These are phyloP conservation scores for Micronycteris hirsuta DNA, from an alignment of 2,113 vertebrate species.

Conservation along the genomic window DNA sequence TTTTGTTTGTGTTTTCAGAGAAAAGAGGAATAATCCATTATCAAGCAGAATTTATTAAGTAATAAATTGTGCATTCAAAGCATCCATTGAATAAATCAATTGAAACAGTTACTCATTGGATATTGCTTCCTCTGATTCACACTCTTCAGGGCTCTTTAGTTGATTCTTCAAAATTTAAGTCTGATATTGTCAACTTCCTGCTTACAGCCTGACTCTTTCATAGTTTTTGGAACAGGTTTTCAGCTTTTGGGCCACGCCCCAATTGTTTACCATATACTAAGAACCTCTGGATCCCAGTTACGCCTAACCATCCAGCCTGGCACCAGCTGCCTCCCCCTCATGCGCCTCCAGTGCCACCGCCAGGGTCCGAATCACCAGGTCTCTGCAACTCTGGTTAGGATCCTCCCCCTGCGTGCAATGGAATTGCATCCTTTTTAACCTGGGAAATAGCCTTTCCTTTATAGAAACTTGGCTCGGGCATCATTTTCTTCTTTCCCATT, in stretches of 20 bases:
- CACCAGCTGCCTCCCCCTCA: neutral
- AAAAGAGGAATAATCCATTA: neutral
- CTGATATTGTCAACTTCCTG: neutral
- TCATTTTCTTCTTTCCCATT: neutral
- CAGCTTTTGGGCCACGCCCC: neutral
- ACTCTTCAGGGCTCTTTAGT: neutral
- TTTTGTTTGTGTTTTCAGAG: neutral
- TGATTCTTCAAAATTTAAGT: neutral
- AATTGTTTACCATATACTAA: neutral
- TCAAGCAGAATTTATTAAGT: neutral
- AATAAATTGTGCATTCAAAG: neutral
- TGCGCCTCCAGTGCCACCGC: neutral
- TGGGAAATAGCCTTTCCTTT: neutral
- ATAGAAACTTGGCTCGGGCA: neutral
- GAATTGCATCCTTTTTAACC: neutral
- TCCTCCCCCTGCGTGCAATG: neutral
- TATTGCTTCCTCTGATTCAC: neutral
- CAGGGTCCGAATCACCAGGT: neutral
- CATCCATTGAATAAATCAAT: neutral
- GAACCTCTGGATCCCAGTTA: neutral
- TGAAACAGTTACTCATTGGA: neutral
- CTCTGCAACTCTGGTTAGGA: neutral
- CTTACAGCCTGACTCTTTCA: neutral
- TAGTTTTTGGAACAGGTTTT: neutral
- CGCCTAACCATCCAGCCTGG: neutral